phyloP scores from a whole-genome alignment of 1,140 invertebrate species.

The Mesaphorura yosii region DNA sequence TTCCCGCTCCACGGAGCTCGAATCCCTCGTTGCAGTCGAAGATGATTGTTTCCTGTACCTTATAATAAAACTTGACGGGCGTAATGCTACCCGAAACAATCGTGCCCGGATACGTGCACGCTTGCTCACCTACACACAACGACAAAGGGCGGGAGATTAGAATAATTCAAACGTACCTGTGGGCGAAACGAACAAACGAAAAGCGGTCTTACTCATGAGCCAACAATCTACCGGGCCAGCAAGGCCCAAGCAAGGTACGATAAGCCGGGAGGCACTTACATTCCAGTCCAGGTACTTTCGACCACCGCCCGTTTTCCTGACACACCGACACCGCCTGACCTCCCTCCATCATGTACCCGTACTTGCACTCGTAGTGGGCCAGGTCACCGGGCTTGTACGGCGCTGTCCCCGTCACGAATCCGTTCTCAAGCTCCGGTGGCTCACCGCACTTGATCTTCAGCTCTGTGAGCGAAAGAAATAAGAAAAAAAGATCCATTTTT shows the following conservation, averaged over 20 bases:
- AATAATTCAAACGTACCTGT: conserved; percentile 8
- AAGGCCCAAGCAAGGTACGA: background rate
- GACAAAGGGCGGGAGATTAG: background rate
- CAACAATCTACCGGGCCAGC: too few species aligned
- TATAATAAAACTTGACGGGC: conserved; percentile 72
- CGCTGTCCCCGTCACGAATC: conserved; percentile 57
- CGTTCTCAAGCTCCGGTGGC: conserved; percentile 57
- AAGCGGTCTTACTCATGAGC: too few species aligned
- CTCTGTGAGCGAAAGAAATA: conserved; percentile 36
- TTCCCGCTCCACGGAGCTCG: conserved; percentile 56
- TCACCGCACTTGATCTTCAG: conserved; percentile 62
- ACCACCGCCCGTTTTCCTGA: conserved; percentile 79
- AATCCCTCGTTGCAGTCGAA: conserved; percentile 70
- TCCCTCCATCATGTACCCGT: conserved; percentile 77
- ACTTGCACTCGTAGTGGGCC: conserved; percentile 71
- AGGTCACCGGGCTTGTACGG: conserved; percentile 69
- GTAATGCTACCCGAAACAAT: conserved; percentile 73
- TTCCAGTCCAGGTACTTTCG: conserved; percentile 57
- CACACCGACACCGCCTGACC: conserved; percentile 63
- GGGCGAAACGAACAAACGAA: too few species aligned
- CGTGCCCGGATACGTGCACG: conserved; percentile 71
- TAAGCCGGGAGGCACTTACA: conserved; percentile 51
- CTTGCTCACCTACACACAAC: conserved; percentile 51
- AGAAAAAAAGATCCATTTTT: conserved; percentile 7
- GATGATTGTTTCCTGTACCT: conserved; percentile 68